These are phyloP conservation scores for Holocentrus rufus DNA, from an alignment of 2,797 vertebrate genomes.

Conservation along the genomic window DNA sequence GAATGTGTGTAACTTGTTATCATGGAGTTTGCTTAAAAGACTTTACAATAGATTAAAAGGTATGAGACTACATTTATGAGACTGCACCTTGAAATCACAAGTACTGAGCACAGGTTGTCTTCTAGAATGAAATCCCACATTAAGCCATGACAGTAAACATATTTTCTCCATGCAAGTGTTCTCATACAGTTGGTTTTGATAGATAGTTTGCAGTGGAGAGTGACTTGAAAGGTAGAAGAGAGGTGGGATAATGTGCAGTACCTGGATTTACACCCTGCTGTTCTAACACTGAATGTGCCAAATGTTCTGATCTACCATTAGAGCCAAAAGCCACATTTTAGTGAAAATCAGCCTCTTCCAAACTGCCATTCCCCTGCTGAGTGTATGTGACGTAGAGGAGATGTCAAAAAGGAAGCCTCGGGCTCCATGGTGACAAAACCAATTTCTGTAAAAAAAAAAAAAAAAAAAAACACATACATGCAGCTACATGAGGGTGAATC, in stretches of 20 bases:
- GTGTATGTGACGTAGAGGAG: constrained; percentile 51
- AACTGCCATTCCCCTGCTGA: constrained; percentile 39
- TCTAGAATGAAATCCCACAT: too few relatives aligned
- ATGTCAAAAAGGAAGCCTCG: constrained; percentile 60
- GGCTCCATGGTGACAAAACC: constrained; percentile 67
- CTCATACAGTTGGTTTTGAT: constrained; percentile 5
- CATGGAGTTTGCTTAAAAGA: too few relatives aligned
- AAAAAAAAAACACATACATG: constrained; percentile 52
- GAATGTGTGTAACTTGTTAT: too few relatives aligned
- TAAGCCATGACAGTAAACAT: background rate
- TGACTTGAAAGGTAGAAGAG: constrained; percentile 26
- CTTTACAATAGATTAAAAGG: too few relatives aligned
- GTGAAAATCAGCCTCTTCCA: constrained; percentile 54
- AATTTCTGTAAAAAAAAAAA: too few relatives aligned
- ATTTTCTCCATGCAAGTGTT: constrained; percentile 13
- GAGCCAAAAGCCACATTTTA: constrained; percentile 45
- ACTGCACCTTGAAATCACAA: too few relatives aligned
- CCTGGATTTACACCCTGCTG: too few relatives aligned
- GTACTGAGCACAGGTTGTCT: too few relatives aligned
- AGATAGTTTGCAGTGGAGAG: constrained; percentile 1
- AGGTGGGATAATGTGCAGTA: background rate
- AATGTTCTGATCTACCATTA: constrained; percentile 29
- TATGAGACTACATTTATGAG: too few relatives aligned
- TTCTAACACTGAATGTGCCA: background rate
- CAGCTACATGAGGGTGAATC: constrained; percentile 54